phyloP scores from a whole-genome alignment of 2,113 vertebrate genomes.

The Perca fluviatilis region DNA sequence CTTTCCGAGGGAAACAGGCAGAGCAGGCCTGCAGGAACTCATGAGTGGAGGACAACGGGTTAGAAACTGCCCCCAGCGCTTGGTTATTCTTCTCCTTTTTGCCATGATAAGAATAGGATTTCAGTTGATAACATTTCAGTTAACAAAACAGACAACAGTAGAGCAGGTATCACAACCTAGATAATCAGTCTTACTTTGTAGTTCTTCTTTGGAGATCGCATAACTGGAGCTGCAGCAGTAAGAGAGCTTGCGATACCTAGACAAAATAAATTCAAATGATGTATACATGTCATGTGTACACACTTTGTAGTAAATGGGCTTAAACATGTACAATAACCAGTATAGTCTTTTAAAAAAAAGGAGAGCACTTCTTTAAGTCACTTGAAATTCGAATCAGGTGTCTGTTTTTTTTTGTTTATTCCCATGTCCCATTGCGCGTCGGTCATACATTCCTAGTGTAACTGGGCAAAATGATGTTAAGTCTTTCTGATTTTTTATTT shows the following conservation, averaged over 20 bases:
- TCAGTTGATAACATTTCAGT: neutral
- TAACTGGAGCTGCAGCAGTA: slow-evolving; percentile 10
- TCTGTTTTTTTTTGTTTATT: neutral
- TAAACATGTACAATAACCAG: neutral
- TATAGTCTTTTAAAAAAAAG: neutral
- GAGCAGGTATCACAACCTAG: neutral
- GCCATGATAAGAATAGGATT: neutral
- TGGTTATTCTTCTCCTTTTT: slow-evolving; percentile 69
- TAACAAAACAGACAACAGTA: neutral
- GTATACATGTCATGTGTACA: neutral
- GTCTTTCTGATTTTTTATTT: no score
- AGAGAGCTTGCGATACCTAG: slow-evolving; percentile 50
- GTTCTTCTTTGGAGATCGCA: slow-evolving; percentile 28
- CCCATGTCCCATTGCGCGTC: neutral
- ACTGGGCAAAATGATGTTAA: neutral
- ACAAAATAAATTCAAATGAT: neutral
- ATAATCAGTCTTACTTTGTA: slow-evolving; percentile 62
- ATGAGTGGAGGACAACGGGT: slow-evolving; percentile 90
- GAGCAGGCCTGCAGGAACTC: slow-evolving; percentile 94
- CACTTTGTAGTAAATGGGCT: neutral
- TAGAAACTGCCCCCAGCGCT: slow-evolving; percentile 70
- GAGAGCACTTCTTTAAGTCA: neutral
- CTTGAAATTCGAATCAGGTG: neutral
- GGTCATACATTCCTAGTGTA: neutral
- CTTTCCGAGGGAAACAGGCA: slow-evolving; percentile 90